Percentiles rank a stretch among this genome's conserved stretches.
These are phyloP conservation scores for Phalera bucephala DNA, from an alignment of 2,888 invertebrate species.

Conservation along the genomic window DNA sequence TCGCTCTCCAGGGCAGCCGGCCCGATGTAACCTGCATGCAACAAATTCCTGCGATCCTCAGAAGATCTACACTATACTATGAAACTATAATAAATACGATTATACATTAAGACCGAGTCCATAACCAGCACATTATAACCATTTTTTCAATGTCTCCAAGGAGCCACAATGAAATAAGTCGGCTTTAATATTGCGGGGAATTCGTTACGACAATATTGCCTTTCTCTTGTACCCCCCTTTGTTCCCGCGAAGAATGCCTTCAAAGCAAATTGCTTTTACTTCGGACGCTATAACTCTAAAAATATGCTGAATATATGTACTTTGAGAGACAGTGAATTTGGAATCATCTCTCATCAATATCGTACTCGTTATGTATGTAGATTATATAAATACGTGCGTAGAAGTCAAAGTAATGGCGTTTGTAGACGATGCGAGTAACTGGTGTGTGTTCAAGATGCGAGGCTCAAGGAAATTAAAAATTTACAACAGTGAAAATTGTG, in stretches of 20 bases:
- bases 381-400: no score
- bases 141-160: constrained; percentile 17
- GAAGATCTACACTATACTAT: no score
- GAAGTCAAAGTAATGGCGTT: no score
- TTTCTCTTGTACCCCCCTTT: constrained; percentile 17
- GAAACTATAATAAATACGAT: neutral
- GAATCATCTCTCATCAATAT: constrained; percentile 38
- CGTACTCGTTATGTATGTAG: no score
- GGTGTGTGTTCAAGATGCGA: no score
- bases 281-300: constrained; percentile 43
- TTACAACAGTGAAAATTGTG: no score
- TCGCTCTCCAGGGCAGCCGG: no score
- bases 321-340: constrained; percentile 40
- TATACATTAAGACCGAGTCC: neutral
- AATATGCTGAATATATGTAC: constrained; percentile 47
- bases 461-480: no score
- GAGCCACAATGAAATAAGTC: constrained; percentile 31
- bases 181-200: constrained; percentile 27
- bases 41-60: no score
- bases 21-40: no score
- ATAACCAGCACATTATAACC: constrained; percentile 1
- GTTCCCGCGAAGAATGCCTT: constrained; percentile 35
- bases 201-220: constrained; percentile 36
- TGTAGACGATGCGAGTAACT: no score
- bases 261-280: constrained; percentile 54